These are phyloP conservation scores for Parasteatoda tepidariorum DNA, from an alignment of 1,140 invertebrate species.

Conservation along the genomic window DNA sequence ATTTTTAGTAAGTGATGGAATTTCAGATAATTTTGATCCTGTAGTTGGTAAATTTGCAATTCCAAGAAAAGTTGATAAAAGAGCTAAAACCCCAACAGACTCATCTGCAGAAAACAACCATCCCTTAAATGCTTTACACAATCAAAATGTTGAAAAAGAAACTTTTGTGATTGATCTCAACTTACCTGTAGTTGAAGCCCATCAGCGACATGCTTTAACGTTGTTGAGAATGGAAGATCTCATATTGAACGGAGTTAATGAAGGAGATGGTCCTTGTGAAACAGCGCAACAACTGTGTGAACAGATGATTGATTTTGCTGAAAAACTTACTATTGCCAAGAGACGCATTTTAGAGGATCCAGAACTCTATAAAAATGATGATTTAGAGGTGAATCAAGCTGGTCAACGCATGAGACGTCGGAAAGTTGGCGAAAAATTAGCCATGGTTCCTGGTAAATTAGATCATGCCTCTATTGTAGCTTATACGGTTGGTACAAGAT, in stretches of 20 bases:
- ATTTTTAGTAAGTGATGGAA: slow-evolving; percentile 90
- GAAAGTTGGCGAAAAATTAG: slow-evolving; percentile 79
- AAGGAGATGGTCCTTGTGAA: slow-evolving; percentile 72
- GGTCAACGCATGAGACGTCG: slow-evolving; percentile 74
- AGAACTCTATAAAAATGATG: slow-evolving; percentile 79
- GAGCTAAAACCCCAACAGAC: slow-evolving; percentile 27
- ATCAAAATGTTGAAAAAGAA: slow-evolving; percentile 6
- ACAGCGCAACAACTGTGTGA: slow-evolving; percentile 78
- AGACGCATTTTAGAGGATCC: slow-evolving; percentile 82
- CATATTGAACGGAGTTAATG: slow-evolving; percentile 76
- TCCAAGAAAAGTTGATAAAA: slow-evolving; percentile 67
- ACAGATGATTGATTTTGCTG: slow-evolving; percentile 81
- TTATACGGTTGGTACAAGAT: slow-evolving; percentile 50
- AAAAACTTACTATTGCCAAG: slow-evolving; percentile 78
- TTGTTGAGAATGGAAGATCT: slow-evolving; percentile 84
- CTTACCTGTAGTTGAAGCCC: slow-evolving; percentile 80
- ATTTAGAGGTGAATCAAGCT: slow-evolving; percentile 69
- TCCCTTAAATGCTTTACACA: not conserved
- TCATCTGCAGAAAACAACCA: not conserved
- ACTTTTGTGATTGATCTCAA: slow-evolving; percentile 33
- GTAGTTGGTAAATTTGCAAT: slow-evolving; percentile 92
- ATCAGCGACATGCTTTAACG: slow-evolving; percentile 83
- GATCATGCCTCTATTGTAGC: slow-evolving; percentile 82
- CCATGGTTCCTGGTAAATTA: slow-evolving; percentile 87
- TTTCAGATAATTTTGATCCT: slow-evolving; percentile 94